Base-by-base conservation (phyloP, 64 coral and sea anemone genomes). In the Actinia tenebrosa region DNA sequence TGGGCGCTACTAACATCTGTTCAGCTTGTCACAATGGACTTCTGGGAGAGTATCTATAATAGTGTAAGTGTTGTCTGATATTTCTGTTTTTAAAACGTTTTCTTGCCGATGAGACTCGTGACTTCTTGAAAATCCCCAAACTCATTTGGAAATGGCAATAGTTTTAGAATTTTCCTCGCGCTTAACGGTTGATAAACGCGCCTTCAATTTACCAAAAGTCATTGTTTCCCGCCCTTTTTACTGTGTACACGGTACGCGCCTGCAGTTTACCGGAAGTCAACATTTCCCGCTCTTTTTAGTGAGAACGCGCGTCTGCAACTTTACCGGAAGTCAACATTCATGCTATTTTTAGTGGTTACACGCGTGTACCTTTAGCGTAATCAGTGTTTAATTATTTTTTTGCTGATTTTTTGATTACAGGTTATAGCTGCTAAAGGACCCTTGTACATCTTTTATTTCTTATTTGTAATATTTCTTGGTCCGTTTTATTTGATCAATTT, bases 401-500 rank as follows among this genome's bases (percentile, higher is more conserved):
- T 9, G 18, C 64, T 18, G 20, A 9, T 88, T 27, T 8, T 60
- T 59, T 71, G 37, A 9, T 45, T 78, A 20, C 81, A 97, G 94
- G 91, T 97, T 13, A 97, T 97, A 54, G 94, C 94, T 71, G 86
- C 88, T 64, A 86, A 93, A 89, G 94, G 94, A 16, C 77, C 94
- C 17, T 88, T 91, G 91, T 97, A 97, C 59, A 78, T 97, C 17
- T 82, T 97, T 20, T 97, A 97, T 44, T 97, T 97, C 52, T 20
- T 93, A 64, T 97, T 97, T 68, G 94, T 97, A 7, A 97, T 97
- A 64, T 97, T 97, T 79, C 63, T 97, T 42, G 94, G 94, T n/a
- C 94, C 94, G 3, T 97, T 97, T 60, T 97, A 97, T 60, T 85
- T 97, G 23, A 97, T 97, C 79, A 97, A 97, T 64, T 89, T 97